Evolutionary conservation across 2,888 invertebrate genomes (phyloP), one percentile per base, ranked within the genome.

Genomic region (Lomographa bimaculata): DNA sequence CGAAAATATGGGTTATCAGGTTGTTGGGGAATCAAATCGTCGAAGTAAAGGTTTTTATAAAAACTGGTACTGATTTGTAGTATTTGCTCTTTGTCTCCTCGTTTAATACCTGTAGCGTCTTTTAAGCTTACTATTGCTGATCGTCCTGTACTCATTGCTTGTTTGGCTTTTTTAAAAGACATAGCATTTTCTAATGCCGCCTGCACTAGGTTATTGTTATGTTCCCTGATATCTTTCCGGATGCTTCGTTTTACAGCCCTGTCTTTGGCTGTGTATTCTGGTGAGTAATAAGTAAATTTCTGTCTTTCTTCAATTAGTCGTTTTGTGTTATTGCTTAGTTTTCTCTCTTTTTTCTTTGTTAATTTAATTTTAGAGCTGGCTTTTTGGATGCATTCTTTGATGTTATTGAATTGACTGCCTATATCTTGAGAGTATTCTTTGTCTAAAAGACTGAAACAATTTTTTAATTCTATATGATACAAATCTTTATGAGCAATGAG

Each of bases 401-500:
- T 27, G n/a, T 27, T 27, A 27, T 27, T 17, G 7, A 8, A 27
- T 17, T 27, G 27, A 4, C 2, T 2, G 2, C 17, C 7, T 5
- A 27, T 17, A 5, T 17, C 8, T n/a, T 27, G 8, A 1, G 7
- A 2, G 2, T 18, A 2, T 5, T n/a, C 6, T 4, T 18, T 6
- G 6, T 3, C 7, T 27, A 17, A 8, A n/a, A 27, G 1, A n/a
- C 19, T 28, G 7, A 28, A 28, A 10, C 19, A 19, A 19, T 28
- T 28, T 19, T 19, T 28, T 11, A 28, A n/a, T 11, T 28, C 18
- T 4, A 28, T 8, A 6, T 19, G 9, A 19, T 10, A 28, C 5
- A 7, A 1, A 19, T 28, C 28, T 28, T 28, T 18, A n/a, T 28
- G 1, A 7, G 9, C 10, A 1, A 3, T 1, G 6, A 28, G 10